phyloP scores from a whole-genome alignment of 2,888 invertebrate genomes.

The Erebia aethiops region DNA sequence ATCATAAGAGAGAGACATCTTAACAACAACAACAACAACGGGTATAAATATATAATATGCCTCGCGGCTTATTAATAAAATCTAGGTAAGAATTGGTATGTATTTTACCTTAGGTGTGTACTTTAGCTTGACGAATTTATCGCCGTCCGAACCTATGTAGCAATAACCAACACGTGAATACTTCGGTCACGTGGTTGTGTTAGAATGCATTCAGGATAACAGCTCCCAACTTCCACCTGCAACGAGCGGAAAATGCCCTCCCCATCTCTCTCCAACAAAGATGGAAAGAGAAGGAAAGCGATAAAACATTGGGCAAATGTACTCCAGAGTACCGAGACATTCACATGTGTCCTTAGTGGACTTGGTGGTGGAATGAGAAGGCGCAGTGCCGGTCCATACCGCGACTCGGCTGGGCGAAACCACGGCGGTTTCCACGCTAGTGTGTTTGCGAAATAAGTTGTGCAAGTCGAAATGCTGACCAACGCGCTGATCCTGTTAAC shows the following conservation, averaged over 20 bases:
- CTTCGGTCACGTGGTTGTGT: slow-evolving; percentile 24
- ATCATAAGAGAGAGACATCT: too few relatives aligned
- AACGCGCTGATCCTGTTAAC: slow-evolving; percentile 59
- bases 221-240: slow-evolving; percentile 31
- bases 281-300: slow-evolving; percentile 39
- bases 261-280: slow-evolving; percentile 34
- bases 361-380: slow-evolving; percentile 49
- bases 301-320: slow-evolving; percentile 38
- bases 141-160: slow-evolving; percentile 7
- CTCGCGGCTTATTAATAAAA: too few relatives aligned
- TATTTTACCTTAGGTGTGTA: too few relatives aligned
- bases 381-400: slow-evolving; percentile 68
- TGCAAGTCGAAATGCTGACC: slow-evolving; percentile 65
- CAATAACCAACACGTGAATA: slow-evolving; percentile 22
- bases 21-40: too few relatives aligned
- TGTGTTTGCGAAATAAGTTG: slow-evolving; percentile 56
- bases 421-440: slow-evolving; percentile 48
- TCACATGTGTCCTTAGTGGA: slow-evolving; percentile 55
- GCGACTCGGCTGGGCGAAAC: slow-evolving; percentile 71
- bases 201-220: slow-evolving; percentile 32
- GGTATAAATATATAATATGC: too few relatives aligned
- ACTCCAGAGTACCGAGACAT: slow-evolving; percentile 54
- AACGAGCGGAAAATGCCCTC: slow-evolving; percentile 26
- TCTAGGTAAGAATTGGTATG: too few relatives aligned
- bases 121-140: not conserved